phyloP scores from a whole-genome alignment of 2,113 vertebrate genomes.

The Oenanthe melanoleuca region DNA sequence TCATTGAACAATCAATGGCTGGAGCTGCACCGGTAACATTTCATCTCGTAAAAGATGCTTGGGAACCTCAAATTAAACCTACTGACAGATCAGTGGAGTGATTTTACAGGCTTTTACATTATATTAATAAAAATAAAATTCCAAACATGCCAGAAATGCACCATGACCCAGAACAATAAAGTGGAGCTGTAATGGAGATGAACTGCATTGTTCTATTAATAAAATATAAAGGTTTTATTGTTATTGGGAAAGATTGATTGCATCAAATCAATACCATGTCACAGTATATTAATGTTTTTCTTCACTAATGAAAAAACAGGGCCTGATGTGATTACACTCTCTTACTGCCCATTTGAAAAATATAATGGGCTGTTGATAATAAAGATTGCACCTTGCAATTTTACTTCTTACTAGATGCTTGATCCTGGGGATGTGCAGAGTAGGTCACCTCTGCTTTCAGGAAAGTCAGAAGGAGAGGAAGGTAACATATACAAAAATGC shows the following conservation, averaged over 20 bases:
- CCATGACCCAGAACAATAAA: constrained; percentile 54
- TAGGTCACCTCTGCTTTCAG: not conserved
- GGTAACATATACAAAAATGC: not conserved
- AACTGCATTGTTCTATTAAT: constrained; percentile 65
- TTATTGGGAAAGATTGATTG: constrained; percentile 64
- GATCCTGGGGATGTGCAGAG: not conserved
- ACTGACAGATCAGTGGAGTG: not conserved
- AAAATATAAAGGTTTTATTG: constrained; percentile 71
- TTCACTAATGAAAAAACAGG: constrained; percentile 54
- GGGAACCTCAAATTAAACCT: not conserved
- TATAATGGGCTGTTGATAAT: constrained; percentile 31
- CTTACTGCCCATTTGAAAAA: constrained; percentile 24
- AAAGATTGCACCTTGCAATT: constrained; percentile 17
- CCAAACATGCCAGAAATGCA: constrained; percentile 26
- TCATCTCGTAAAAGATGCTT: constrained; percentile 20
- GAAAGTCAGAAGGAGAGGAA: not conserved
- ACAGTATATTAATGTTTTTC: constrained; percentile 55
- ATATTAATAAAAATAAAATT: constrained; percentile 58
- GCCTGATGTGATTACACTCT: constrained; percentile 26
- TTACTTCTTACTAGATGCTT: not conserved
- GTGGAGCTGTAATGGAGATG: constrained; percentile 27
- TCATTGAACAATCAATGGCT: not conserved
- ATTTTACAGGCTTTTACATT: constrained; percentile 42
- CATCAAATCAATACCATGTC: constrained; percentile 64
- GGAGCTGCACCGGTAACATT: not conserved